Conservation (phyloP, 1,140 invertebrate genomes). For the Cepaea nemoralis region DNA sequence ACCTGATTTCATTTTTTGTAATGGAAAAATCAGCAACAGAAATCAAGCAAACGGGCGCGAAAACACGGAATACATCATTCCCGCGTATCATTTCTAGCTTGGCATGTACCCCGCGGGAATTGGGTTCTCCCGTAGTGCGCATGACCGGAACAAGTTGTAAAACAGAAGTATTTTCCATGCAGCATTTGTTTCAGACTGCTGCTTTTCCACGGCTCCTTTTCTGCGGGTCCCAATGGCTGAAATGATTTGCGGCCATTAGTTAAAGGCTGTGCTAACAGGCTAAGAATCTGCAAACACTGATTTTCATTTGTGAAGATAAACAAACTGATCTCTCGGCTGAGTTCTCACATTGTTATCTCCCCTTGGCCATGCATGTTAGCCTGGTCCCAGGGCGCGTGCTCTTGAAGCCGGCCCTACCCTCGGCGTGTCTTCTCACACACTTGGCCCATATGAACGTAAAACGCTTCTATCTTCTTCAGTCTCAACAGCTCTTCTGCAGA, state of each 20-base stretch:
- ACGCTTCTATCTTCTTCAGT: neutral
- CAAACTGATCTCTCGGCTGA: slow-evolving; percentile 21
- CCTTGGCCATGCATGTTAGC: slow-evolving; percentile 18
- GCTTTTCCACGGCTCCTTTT: neutral
- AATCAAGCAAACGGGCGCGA: neutral
- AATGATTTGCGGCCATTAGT: slow-evolving; percentile 35
- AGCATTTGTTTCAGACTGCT: slow-evolving; percentile 17
- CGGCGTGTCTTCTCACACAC: neutral
- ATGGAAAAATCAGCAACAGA: no score
- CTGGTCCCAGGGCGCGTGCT: neutral
- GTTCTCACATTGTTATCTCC: slow-evolving; percentile 1
- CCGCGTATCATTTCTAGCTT: neutral
- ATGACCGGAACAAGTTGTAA: slow-evolving; percentile 32
- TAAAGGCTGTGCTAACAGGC: slow-evolving; percentile 25
- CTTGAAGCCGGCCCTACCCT: neutral
- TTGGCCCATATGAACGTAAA: neutral
- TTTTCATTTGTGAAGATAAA: slow-evolving; percentile 26
- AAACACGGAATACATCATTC: neutral
- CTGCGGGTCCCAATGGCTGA: slow-evolving; percentile 19
- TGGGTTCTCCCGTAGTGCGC: slow-evolving; percentile 11
- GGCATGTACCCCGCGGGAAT: neutral
- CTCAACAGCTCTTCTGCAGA: neutral
- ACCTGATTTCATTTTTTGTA: neutral
- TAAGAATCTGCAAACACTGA: slow-evolving; percentile 31
- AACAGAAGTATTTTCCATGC: slow-evolving; percentile 19